A percentile compares a stretch with the other conserved stretches of the same genome.
phyloP scores from a whole-genome alignment of 92 coral and sea anemone genomes.

The Pocillopora grandis region DNA sequence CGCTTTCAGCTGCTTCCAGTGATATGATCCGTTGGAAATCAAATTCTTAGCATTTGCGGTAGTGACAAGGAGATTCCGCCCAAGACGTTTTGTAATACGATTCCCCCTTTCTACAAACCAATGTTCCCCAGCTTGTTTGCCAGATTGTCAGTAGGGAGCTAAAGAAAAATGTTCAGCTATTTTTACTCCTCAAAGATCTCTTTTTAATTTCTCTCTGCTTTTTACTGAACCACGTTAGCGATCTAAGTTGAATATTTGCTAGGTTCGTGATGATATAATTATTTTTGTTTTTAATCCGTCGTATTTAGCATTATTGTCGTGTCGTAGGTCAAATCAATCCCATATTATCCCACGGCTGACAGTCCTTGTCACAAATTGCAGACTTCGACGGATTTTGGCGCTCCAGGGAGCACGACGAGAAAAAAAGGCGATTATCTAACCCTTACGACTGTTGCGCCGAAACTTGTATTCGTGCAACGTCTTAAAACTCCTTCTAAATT shows the following conservation, averaged over 20 bases:
- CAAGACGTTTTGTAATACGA: slow-evolving; percentile 31
- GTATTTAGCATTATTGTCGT: slow-evolving; percentile 8
- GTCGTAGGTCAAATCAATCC: slow-evolving; percentile 38
- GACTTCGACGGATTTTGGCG: no score
- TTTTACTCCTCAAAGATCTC: not conserved
- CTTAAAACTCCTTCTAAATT: no score
- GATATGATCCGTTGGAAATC: slow-evolving; percentile 58
- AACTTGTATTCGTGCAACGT: no score
- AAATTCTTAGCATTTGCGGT: slow-evolving; percentile 77
- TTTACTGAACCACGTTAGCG: not conserved
- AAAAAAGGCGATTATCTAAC: no score
- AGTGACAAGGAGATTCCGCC: slow-evolving; percentile 51
- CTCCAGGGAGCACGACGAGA: no score
- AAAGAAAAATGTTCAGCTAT: not conserved
- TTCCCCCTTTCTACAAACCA: not conserved
- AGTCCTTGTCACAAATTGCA: no score
- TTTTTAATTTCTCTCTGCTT: not conserved
- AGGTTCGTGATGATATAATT: slow-evolving; percentile 13
- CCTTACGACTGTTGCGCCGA: no score
- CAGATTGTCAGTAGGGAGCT: no score
- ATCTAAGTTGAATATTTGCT: not conserved
- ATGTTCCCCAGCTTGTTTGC: slow-evolving; percentile 25
- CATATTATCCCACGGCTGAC: not conserved
- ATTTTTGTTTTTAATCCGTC: slow-evolving; percentile 16
- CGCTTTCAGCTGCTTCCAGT: slow-evolving; percentile 62